A percentile compares a stretch with the other conserved stretches of the same genome.
These are phyloP conservation scores for Oegoconia quadripuncta DNA, from an alignment of 2,888 invertebrate species.

Conservation along the genomic window DNA sequence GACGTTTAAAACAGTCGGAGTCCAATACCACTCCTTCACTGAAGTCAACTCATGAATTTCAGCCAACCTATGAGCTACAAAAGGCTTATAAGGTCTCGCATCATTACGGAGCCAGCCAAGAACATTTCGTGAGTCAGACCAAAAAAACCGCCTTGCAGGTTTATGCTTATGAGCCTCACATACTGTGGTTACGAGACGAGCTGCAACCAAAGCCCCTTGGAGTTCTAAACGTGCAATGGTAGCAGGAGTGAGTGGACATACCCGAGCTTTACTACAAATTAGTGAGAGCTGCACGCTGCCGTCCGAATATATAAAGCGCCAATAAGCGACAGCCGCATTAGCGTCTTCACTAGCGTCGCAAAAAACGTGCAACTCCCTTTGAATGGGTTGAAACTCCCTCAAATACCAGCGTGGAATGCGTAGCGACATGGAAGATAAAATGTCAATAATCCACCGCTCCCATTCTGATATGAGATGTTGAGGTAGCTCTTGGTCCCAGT, in stretches of 20 bases:
- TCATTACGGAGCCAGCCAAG: not conserved
- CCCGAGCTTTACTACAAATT: not conserved
- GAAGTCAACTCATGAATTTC: conserved; percentile 16
- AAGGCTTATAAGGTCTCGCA: conserved; percentile 15
- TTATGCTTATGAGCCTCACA: not conserved
- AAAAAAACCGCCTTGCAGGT: not conserved
- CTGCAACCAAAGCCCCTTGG: not conserved
- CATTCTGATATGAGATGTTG: not conserved
- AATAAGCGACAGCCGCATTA: not conserved
- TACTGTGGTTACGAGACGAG: not conserved
- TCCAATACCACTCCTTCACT: not conserved
- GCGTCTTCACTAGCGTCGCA: not conserved
- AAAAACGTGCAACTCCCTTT: not conserved
- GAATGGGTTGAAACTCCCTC: not conserved
- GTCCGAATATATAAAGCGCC: not conserved
- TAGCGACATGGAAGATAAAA: not conserved
- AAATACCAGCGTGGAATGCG: not conserved
- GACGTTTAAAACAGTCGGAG: not conserved
- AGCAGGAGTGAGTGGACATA: not conserved
- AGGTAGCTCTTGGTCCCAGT: not conserved
- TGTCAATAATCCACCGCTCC: not conserved
- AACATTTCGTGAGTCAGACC: not conserved
- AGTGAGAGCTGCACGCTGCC: not conserved
- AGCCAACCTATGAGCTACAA: conserved; percentile 13
- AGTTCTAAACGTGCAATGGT: not conserved